Conservation (phyloP, 1,140 invertebrate species). For the Yoshiicerus persimilis region DNA sequence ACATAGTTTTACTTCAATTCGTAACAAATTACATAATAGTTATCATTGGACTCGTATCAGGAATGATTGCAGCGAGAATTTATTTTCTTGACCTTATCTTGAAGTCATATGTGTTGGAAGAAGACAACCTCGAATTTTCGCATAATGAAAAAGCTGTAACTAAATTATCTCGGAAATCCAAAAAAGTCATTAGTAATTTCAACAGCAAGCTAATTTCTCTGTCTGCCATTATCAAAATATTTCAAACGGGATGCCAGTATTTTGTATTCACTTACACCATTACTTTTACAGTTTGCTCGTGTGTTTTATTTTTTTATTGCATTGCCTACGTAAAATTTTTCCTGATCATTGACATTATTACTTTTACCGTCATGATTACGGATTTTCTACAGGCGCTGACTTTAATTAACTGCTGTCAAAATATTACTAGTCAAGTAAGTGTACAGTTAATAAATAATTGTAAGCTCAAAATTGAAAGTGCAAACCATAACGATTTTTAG, state of each 20-base stretch:
- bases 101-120: neutral
- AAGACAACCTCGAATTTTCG: neutral
- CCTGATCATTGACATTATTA: no score
- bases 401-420: neutral
- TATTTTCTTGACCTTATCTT: no score
- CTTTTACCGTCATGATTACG: no score
- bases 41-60: no score
- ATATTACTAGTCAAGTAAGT: neutral
- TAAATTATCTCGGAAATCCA: neutral
- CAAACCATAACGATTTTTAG: no score
- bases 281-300: neutral
- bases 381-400: neutral
- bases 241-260: neutral
- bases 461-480: no score
- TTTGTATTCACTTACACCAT: neutral
- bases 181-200: neutral
- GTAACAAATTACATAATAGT: no score
- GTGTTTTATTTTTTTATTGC: neutral
- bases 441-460: neutral
- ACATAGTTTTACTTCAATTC: no score
- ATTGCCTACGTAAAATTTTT: neutral
- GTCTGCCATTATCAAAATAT: neutral
- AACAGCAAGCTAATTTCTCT: neutral
- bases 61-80: no score
- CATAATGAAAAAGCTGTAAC: neutral